Evolutionary conservation across 1,140 invertebrate genomes (phyloP), one percentile per base, ranked within the genome.

Genomic region (Hyles euphorbiae): DNA sequence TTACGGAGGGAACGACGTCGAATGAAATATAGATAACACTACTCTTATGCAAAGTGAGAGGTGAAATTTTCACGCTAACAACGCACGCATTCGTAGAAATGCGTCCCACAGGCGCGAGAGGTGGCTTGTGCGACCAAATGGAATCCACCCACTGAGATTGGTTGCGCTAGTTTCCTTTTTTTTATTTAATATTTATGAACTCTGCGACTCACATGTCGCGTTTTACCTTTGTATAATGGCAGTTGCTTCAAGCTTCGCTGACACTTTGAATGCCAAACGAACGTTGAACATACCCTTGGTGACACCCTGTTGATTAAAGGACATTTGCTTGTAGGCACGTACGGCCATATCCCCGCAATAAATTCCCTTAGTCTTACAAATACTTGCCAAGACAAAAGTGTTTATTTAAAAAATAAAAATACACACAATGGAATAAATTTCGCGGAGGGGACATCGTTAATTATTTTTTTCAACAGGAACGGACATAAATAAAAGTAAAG

Each of bases 121-220:
- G 63, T 60, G 54, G 47, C 65, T 66, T 59, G 61, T 67, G 60
- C 69, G 68, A 70, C 68, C 77, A 71, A 79, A 77, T 79, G 71
- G 77, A 78, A 75, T 71, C 63, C 74, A 54, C 66, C 76, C 70
- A 68, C 67, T 57, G 76, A 88, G 81, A 87, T 84, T 81, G 78
- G 73, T 78, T 74, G 61, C 67, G 68, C 75, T 77, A 78, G 72
- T 83, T 81, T 78, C 73, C 72, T 76, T 79, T 74, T 78, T 78
- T 75, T 68, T 72, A 50, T 84, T 85, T 81, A 87, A 87, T 85
- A 85, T 87, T 87, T 86, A 84, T 80, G 76, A 84, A 77, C 74
- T 70, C 69, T 60, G 72, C 66, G 65, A 71, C 74, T 76, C 74
- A 76, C 74, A 76, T 70, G 71, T 79, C 74, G 66, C 63, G 64